Base-by-base conservation (phyloP, 2,113 vertebrate genomes). In the Semnornis frantzii region DNA sequence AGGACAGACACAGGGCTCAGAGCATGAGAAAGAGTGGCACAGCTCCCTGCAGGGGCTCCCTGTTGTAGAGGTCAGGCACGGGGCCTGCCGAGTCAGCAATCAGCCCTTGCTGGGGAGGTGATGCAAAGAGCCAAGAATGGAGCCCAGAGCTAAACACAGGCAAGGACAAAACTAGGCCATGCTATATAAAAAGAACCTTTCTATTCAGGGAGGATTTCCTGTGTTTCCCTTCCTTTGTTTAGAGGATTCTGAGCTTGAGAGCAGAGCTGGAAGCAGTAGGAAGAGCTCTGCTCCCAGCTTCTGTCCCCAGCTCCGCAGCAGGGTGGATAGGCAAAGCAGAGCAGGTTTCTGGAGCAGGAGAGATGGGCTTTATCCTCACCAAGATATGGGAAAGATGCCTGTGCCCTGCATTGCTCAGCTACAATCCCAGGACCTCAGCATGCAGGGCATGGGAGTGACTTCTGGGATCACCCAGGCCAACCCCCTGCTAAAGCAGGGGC, bases 181-280 rank as follows among this genome's bases (percentile, higher is more conserved):
- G 57, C 63, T 63, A 60, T 82, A 87, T 44, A 66, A 79, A 82
- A 92, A 86, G 73, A 92, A 95, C 82, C 70, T 19, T 89, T 90
- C 89, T 89, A 28, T 80, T 93, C 64, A 63, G 52, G 91, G 78
- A 76, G 6, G 0, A 9, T 70, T 95, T 94, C 91, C 96, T 77
- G 78, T 92, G 60, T 82, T 96, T 92, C 82, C 84, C 77, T 92
- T 80, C 84, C 81, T 96, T 91, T 93, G 92, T 84, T 93, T 18
- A 24, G 50, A 7, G n/a, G 50, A 39, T 14, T 39, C 13, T 15
- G 55, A 82, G 70, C 73, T 84, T 2, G 6, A n/a, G 39, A 85
- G 54, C 0, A 0, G 50, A 59, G 69, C 10, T 0, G 2, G 84
- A 33, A 72, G 84, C 44, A 9, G 83, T 9, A 93, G 74, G 86